A percentile compares a stretch with the other conserved stretches of the same genome.
Conservation (phyloP, 2,797 vertebrate species). For the Etheostoma nigrum region DNA sequence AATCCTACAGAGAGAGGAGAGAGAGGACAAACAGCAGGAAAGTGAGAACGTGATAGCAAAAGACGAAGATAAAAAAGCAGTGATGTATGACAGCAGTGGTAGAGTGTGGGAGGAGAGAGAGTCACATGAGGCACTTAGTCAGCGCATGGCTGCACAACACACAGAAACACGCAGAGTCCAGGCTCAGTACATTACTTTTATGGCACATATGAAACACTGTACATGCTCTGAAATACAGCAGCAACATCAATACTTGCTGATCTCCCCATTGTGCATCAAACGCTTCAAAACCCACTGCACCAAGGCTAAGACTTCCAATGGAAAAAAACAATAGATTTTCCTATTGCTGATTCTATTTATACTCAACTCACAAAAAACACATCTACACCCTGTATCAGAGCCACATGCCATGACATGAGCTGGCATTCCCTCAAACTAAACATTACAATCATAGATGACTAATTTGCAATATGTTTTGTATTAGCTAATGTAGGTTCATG, state of each 20-base stretch:
- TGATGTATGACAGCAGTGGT: constrained; percentile 40
- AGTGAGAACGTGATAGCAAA: constrained; percentile 18
- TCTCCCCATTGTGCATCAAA: constrained; percentile 17
- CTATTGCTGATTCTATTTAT: constrained; percentile 5
- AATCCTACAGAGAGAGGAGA: not conserved
- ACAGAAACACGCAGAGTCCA: constrained; percentile 28
- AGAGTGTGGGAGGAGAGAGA: constrained; percentile 27
- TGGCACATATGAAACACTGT: constrained; percentile 35
- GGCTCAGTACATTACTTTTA: constrained; percentile 26
- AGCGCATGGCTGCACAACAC: constrained; percentile 46
- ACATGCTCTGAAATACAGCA: constrained; percentile 18
- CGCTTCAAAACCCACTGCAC: constrained; percentile 12
- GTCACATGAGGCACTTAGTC: constrained; percentile 52
- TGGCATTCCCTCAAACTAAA: not conserved
- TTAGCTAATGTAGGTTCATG: not conserved
- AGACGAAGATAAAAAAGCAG: constrained; percentile 7
- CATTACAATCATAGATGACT: not conserved
- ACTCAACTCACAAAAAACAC: not conserved
- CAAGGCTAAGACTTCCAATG: constrained; percentile 2
- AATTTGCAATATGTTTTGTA: not conserved
- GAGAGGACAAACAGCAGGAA: not conserved
- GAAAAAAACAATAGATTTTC: not conserved
- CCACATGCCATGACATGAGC: not conserved
- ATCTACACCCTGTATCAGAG: not conserved
- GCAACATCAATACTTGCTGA: constrained; percentile 24